Evolutionary conservation across 2,888 invertebrate genomes (phyloP).

Genomic region (Nasonovia ribisnigri): DNA sequence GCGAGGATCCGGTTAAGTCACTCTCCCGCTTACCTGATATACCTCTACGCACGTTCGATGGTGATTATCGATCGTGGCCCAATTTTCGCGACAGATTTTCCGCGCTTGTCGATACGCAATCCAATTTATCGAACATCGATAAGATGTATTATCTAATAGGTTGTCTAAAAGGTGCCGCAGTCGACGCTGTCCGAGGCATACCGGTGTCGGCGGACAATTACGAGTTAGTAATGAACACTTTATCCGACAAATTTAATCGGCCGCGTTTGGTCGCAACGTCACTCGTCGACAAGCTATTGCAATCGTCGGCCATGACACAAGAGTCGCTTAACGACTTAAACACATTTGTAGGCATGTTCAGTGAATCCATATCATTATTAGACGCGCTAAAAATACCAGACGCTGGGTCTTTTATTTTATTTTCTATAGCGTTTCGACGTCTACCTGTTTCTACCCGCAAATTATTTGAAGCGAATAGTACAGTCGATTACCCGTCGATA

Average conservation of each 20-base stretch:
- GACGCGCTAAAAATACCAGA: neutral
- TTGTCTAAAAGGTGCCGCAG: neutral
- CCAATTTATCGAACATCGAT: neutral
- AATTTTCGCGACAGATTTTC: neutral
- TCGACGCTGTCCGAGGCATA: neutral
- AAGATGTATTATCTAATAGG: neutral
- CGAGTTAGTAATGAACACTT: neutral
- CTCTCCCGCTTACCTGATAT: neutral
- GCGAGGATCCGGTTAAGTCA: neutral
- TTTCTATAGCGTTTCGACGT: neutral
- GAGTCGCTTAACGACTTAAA: conserved; percentile 15
- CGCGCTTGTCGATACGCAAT: neutral
- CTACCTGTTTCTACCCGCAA: neutral
- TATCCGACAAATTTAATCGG: neutral
- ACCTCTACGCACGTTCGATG: neutral
- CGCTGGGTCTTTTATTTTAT: neutral
- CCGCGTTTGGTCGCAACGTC: neutral
- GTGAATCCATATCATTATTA: neutral
- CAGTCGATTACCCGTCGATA: neutral
- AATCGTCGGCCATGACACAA: neutral
- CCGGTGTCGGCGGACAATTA: conserved; percentile 5
- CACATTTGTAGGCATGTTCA: neutral
- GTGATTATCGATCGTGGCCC: neutral
- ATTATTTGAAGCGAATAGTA: neutral
- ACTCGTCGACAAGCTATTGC: neutral